Conservation (phyloP, 2,113 vertebrate species). For the Rhabdomys dilectus region DNA sequence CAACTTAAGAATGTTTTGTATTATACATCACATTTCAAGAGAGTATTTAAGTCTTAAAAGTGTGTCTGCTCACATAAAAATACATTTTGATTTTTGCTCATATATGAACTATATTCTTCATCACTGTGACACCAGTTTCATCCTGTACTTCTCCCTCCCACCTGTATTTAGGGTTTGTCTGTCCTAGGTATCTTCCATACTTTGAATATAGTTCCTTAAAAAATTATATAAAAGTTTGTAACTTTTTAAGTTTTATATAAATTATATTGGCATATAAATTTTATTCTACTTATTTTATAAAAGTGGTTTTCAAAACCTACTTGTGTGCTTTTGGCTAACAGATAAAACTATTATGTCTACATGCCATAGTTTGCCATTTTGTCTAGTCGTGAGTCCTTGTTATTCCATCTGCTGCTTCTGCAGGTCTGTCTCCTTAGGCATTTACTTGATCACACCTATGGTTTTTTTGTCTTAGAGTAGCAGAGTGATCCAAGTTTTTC, state of each 20-base stretch:
- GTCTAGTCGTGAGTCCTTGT: neutral
- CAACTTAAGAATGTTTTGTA: neutral
- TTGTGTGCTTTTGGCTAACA: neutral
- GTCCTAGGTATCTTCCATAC: neutral
- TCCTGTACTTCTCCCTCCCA: neutral
- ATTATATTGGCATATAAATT: neutral
- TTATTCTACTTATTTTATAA: conserved; percentile 46
- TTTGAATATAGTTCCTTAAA: neutral
- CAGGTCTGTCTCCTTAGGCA: neutral
- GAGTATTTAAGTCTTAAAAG: neutral
- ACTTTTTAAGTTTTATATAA: conserved; percentile 33
- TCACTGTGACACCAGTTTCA: neutral
- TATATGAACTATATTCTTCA: neutral
- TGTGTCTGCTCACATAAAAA: conserved; percentile 46
- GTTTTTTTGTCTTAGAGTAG: conserved; percentile 10
- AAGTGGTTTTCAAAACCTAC: conserved; percentile 30
- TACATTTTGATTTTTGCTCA: neutral
- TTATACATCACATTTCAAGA: conserved; percentile 37
- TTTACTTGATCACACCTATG: neutral
- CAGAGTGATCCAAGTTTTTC: neutral
- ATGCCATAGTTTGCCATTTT: neutral
- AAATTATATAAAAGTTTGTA: neutral
- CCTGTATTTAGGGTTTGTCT: conserved; percentile 33
- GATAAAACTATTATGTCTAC: neutral
- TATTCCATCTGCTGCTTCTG: neutral